phyloP scores from a whole-genome alignment of 1,140 invertebrate species.

The Goniozus legneri region DNA sequence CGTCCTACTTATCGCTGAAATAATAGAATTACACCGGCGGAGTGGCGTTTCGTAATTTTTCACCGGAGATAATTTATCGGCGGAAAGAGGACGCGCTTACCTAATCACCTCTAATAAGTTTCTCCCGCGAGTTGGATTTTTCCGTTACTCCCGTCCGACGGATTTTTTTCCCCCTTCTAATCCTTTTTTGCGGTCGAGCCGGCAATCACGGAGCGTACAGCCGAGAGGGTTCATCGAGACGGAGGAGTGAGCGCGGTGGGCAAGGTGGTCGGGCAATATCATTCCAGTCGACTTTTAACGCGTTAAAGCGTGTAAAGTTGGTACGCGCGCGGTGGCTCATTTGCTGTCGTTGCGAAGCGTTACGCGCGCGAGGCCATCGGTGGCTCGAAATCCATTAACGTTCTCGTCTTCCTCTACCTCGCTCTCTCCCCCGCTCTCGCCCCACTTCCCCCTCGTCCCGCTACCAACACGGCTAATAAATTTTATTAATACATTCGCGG shows the following conservation, averaged over 20 bases:
- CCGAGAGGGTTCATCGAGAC: neutral
- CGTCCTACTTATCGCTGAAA: no score
- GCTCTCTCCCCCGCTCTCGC: slow-evolving; percentile 24
- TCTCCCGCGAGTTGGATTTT: no score
- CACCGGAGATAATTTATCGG: no score
- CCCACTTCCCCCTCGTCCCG: no score
- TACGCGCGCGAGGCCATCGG: slow-evolving; percentile 25
- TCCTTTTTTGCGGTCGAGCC: no score
- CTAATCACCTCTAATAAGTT: no score
- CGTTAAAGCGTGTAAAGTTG: slow-evolving; percentile 31
- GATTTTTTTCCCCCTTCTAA: no score
- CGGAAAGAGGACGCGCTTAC: no score
- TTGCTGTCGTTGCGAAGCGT: slow-evolving; percentile 28
- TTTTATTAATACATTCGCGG: slow-evolving; percentile 50
- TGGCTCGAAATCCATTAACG: slow-evolving; percentile 50
- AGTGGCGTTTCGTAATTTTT: no score
- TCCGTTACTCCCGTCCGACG: no score
- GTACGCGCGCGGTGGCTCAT: slow-evolving; percentile 23
- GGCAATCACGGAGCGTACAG: no score
- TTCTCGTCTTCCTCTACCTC: slow-evolving; percentile 12
- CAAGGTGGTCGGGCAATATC: slow-evolving; percentile 30
- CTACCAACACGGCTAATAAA: slow-evolving; percentile 49
- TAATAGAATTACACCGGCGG: no score
- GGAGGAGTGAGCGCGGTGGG: neutral
- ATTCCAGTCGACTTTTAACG: slow-evolving; percentile 30